Percentiles rank a stretch among this genome's conserved stretches.
phyloP scores from a whole-genome alignment of 2,113 vertebrate species.

The Ammodytes dubius region DNA sequence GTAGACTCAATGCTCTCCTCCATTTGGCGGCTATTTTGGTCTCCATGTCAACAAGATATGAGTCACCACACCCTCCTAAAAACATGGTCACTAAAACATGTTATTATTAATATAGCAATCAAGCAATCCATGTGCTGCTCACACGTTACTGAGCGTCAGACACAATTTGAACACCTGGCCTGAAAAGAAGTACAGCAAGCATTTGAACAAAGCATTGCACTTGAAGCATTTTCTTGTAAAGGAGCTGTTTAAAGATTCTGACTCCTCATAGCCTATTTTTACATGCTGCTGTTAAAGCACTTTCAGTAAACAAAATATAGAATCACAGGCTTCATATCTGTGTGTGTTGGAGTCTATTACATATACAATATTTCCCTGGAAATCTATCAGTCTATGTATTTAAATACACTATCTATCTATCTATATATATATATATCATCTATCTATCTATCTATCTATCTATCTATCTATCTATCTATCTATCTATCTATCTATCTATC shows the following conservation, averaged over 20 bases:
- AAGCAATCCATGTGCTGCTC: slow-evolving; percentile 37
- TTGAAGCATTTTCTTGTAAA: slow-evolving; percentile 56
- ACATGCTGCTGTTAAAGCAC: slow-evolving; percentile 59
- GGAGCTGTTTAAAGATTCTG: slow-evolving; percentile 56
- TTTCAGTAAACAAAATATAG: slow-evolving; percentile 62
- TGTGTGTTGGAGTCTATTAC: slow-evolving; percentile 20
- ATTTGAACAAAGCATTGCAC: slow-evolving; percentile 46
- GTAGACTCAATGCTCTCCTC: slow-evolving; percentile 80
- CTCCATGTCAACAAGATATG: slow-evolving; percentile 81
- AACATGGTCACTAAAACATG: slow-evolving; percentile 72
- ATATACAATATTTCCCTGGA: neutral
- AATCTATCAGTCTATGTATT: neutral
- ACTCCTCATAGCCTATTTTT: slow-evolving; percentile 68
- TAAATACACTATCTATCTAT: too few relatives aligned
- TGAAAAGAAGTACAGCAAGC: slow-evolving; percentile 41
- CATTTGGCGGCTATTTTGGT: slow-evolving; percentile 81
- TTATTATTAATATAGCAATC: slow-evolving; percentile 72
- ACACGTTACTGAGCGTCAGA: slow-evolving; percentile 47
- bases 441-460: neutral
- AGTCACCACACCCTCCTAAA: slow-evolving; percentile 77
- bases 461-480: slow-evolving; percentile 15
- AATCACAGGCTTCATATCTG: slow-evolving; percentile 13
- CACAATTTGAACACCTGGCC: slow-evolving; percentile 49
- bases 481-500: slow-evolving; percentile 15
- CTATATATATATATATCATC: neutral